Evolutionary conservation across 2,888 invertebrate species (phyloP), one percentile per base, ranked within the genome.

Genomic region (Pseudolycoriella hygida): DNA sequence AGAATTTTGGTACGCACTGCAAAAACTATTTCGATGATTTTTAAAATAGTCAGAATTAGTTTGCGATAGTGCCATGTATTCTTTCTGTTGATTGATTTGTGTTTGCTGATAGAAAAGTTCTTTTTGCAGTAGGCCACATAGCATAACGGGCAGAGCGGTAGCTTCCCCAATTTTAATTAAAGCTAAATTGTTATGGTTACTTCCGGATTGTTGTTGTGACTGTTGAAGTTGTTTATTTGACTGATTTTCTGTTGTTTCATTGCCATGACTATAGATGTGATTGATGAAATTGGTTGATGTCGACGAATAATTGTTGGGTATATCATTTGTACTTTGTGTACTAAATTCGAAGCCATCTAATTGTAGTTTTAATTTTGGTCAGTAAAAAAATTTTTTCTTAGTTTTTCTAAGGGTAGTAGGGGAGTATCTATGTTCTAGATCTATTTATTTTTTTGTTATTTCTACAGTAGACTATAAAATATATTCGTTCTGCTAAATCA

Each of bases 121-220:
- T 30, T 57, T 58, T 45, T 63, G 67, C 51, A 70, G 53, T 31
- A 70, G 59, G 46, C 68, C 67, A 48, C 67, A 68, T 30, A 70
- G 58, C 50, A 69, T 66, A 17, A 68, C 59, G 46, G 70, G 70
- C 51, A 69, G 60, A 44, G 61, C 60, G 41, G 61, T 56, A 20
- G 63, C 59, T 50, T 64, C 65, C 48, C 59, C 58, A 48, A 59
- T 54, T 46, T 53, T 53, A 43, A 55, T 50, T 30, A 54, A 47
- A 39, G 52, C 52, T 12, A 57, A 41, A 17, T 49, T 49, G 37
- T 49, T 46, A 43, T 47, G 47, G 37, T 48, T 12, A 19, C 19
- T 31, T 17, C 17, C 25, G 15, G 19, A 14, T 38, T 32, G 37
- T 10, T 34, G 43, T 18, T 18, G 31, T n/a, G 43, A 32, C 17